These are phyloP conservation scores for Cololabis saira DNA, from an alignment of 2,113 vertebrate genomes.

Conservation along the genomic window DNA sequence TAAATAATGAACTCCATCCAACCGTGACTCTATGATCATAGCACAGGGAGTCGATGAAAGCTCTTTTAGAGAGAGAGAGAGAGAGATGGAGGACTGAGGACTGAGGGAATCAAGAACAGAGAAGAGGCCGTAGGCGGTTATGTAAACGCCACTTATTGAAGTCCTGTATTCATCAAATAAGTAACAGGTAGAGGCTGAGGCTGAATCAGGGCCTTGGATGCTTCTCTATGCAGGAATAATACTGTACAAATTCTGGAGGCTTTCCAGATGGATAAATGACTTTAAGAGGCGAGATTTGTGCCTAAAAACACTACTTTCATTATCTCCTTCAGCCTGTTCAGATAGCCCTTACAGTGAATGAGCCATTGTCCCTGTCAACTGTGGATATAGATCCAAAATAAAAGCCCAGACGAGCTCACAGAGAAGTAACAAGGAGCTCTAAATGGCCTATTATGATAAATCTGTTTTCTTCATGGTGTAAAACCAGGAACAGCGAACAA, in stretches of 20 bases:
- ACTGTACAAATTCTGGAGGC: slow-evolving; percentile 7
- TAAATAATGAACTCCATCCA: slow-evolving; percentile 41
- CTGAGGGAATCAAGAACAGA: slow-evolving; percentile 4
- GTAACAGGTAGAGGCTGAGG: slow-evolving; percentile 49
- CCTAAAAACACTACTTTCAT: background rate
- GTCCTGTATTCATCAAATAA: slow-evolving; percentile 34
- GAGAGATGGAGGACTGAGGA: slow-evolving; percentile 11
- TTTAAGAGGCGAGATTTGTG: slow-evolving; percentile 2
- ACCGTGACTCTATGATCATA: slow-evolving; percentile 25
- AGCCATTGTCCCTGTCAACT: background rate
- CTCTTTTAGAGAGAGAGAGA: slow-evolving; percentile 28
- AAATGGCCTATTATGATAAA: background rate
- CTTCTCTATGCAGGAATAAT: slow-evolving; percentile 27
- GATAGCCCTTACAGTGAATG: background rate
- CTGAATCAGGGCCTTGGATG: slow-evolving; percentile 20
- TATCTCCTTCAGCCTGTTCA: slow-evolving; percentile 4
- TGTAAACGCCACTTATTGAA: slow-evolving; percentile 48
- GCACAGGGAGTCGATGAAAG: slow-evolving; percentile 31
- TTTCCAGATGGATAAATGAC: background rate
- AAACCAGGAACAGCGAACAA: background rate
- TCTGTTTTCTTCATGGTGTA: too few relatives aligned
- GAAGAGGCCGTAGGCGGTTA: slow-evolving; percentile 31
- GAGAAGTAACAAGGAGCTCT: fast-evolving
- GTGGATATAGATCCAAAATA: background rate
- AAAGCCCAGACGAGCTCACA: background rate